Percentiles rank a stretch among this genome's conserved stretches.
These are phyloP conservation scores for Tinea pellionella DNA, from an alignment of 2,888 invertebrate species.

Conservation along the genomic window DNA sequence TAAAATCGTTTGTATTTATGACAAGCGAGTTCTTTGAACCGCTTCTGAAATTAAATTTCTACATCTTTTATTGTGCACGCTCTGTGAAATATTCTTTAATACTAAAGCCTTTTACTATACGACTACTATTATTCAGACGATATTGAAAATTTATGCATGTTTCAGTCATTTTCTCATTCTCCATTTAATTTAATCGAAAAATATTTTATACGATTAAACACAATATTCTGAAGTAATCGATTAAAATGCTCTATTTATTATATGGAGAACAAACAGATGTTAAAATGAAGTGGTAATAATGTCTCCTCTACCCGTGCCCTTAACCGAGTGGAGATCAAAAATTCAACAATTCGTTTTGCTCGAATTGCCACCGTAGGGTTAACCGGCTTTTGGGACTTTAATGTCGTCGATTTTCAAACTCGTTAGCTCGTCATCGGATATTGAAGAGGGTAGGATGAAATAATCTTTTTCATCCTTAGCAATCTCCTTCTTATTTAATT, in stretches of 20 bases:
- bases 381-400: slow-evolving; percentile 14
- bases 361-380: slow-evolving; percentile 43
- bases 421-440: slow-evolving; percentile 42
- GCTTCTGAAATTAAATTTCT: slow-evolving; percentile 12
- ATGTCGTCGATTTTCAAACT: slow-evolving; percentile 34
- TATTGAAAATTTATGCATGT: slow-evolving; percentile 8
- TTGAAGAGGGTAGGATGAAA: slow-evolving; percentile 29
- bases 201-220: not conserved
- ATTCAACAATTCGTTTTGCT: slow-evolving; percentile 15
- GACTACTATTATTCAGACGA: not conserved
- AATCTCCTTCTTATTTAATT: not conserved
- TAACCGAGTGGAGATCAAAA: slow-evolving; percentile 14
- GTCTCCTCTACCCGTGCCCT: slow-evolving; percentile 6
- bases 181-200: not conserved
- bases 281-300: slow-evolving; percentile 13
- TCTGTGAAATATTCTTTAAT: slow-evolving; percentile 11
- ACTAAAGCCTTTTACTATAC: slow-evolving; percentile 8
- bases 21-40: slow-evolving; percentile 11
- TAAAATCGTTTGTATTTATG: slow-evolving; percentile 13
- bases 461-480: slow-evolving; percentile 13
- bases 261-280: not conserved
- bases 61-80: slow-evolving; percentile 12
- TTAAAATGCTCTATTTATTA: not conserved
- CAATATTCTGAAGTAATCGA: not conserved
- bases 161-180: not conserved